phyloP scores from a whole-genome alignment of 1,140 invertebrate species.

The Bombus fervidus region DNA sequence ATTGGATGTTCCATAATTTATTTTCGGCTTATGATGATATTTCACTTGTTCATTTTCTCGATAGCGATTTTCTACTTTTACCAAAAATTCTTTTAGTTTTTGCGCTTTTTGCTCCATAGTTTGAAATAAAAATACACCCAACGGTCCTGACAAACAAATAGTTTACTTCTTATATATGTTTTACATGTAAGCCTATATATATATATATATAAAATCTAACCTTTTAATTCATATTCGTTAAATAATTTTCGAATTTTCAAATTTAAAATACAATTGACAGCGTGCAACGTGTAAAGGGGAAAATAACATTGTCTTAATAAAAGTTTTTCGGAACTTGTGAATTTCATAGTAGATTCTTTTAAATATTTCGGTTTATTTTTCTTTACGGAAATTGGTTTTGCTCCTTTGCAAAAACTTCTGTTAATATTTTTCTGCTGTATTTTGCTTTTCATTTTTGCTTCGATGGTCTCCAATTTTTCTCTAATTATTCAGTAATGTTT shows the following conservation, averaged over 20 bases:
- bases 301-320: slow-evolving; percentile 14
- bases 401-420: background rate
- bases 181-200: background rate
- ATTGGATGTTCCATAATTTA: background rate
- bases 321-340: background rate
- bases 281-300: background rate
- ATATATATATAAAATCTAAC: background rate
- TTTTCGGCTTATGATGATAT: slow-evolving; percentile 16
- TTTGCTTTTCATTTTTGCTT: background rate
- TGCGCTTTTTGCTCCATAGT: background rate
- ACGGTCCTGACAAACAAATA: slow-evolving; percentile 5
- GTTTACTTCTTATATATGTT: background rate
- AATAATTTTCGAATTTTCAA: background rate
- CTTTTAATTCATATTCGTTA: slow-evolving; percentile 19
- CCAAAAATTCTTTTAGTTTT: slow-evolving; percentile 4
- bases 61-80: background rate
- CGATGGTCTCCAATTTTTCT: slow-evolving; percentile 7
- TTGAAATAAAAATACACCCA: background rate
- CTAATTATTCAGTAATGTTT: background rate
- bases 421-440: background rate
- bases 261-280: slow-evolving; percentile 33
- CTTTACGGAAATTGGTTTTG: background rate
- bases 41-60: background rate
- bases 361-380: background rate
- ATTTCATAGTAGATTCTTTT: background rate